Percentiles rank a stretch among this genome's conserved stretches.
Evolutionary conservation across 1,140 invertebrate species (phyloP).

Genomic region (Drosophila tsacasi): DNA sequence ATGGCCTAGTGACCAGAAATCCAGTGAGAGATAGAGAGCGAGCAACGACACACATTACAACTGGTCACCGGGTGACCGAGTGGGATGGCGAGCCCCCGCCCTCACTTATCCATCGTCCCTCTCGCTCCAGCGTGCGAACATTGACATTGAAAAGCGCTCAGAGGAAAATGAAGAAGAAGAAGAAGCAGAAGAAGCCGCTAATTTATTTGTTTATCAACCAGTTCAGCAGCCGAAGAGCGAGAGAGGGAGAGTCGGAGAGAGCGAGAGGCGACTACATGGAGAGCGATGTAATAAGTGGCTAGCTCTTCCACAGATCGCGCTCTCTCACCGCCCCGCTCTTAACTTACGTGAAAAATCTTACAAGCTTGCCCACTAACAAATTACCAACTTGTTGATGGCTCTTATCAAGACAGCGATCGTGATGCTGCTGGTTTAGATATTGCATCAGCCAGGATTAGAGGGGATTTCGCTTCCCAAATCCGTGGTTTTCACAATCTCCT

Average conservation of each 20-base stretch:
- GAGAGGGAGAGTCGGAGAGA: background rate
- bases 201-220: slow-evolving; percentile 54
- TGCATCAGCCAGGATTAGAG: slow-evolving; percentile 50
- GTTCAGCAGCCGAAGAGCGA: slow-evolving; percentile 13
- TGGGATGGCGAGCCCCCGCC: slow-evolving; percentile 11
- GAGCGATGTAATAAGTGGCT: slow-evolving; percentile 22
- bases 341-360: slow-evolving; percentile 17
- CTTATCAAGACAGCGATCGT: slow-evolving; percentile 25
- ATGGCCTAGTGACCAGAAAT: slow-evolving; percentile 34
- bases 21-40: background rate
- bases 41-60: slow-evolving; percentile 35
- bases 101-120: background rate
- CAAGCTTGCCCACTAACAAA: background rate
- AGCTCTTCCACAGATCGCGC: slow-evolving; percentile 13
- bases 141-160: slow-evolving; percentile 46
- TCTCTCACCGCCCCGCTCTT: slow-evolving; percentile 21
- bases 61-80: slow-evolving; percentile 36
- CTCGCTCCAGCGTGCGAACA: slow-evolving; percentile 12
- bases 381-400: background rate
- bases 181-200: slow-evolving; percentile 23
- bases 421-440: slow-evolving; percentile 37
- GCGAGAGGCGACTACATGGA: slow-evolving; percentile 10
- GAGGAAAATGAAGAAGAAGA: slow-evolving; percentile 1
- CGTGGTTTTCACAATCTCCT: slow-evolving; percentile 43
- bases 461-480: slow-evolving; percentile 10